Evolutionary conservation across 2,113 vertebrate species (phyloP).

Genomic region (Pedetes capensis): DNA sequence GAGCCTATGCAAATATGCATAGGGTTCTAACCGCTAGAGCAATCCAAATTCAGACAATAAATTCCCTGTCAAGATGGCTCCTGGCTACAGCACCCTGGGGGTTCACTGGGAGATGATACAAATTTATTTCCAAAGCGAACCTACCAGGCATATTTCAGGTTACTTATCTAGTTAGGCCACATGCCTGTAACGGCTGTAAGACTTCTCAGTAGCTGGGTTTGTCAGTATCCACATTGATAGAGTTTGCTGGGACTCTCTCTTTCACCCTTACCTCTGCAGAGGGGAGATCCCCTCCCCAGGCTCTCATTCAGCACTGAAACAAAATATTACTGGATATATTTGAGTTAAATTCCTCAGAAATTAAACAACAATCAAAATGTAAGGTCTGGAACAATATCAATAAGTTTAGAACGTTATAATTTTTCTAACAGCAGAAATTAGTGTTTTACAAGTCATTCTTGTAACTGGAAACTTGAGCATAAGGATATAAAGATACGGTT

Average conservation of each 20-base stretch:
- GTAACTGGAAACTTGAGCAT: background rate
- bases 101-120: background rate
- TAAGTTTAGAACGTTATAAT: background rate
- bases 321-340: background rate
- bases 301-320: background rate
- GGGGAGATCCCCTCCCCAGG: too few species aligned
- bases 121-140: background rate
- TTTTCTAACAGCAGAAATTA: slow-evolving; percentile 24
- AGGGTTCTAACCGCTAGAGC: background rate
- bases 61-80: background rate
- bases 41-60: background rate
- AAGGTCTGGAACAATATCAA: background rate
- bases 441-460: background rate
- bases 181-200: background rate
- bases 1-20: background rate
- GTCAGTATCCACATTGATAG: too few species aligned
- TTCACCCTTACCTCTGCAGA: accelerated
- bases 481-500: background rate
- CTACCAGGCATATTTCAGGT: background rate
- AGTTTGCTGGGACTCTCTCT: background rate
- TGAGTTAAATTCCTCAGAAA: background rate
- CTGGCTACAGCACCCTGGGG: background rate
- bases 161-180: too few species aligned
- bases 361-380: background rate
- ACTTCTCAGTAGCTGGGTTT: background rate